Evolutionary conservation across 1,140 invertebrate species (phyloP).

Genomic region (Caenorhabditis brenneri): DNA sequence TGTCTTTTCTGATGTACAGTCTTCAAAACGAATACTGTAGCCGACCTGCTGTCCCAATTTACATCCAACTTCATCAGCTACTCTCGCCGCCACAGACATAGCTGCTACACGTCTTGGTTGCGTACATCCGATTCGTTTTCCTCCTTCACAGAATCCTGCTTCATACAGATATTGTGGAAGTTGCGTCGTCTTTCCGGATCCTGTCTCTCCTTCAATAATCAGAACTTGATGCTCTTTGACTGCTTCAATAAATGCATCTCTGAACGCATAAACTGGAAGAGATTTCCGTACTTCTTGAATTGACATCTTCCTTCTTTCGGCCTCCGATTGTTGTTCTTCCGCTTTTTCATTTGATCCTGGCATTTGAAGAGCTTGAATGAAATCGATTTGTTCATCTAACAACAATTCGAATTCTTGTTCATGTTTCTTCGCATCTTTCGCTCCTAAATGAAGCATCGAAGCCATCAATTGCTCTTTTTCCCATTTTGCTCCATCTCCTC

Average conservation of each 20-base stretch:
- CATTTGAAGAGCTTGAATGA: slow-evolving; percentile 89
- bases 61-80: slow-evolving; percentile 79
- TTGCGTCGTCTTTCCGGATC: slow-evolving; percentile 91
- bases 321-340: slow-evolving; percentile 76
- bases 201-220: slow-evolving; percentile 87
- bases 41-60: slow-evolving; percentile 79
- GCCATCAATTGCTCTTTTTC: slow-evolving; percentile 94
- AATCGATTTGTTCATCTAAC: slow-evolving; percentile 90
- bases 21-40: slow-evolving; percentile 82
- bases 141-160: slow-evolving; percentile 77
- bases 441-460: slow-evolving; percentile 90
- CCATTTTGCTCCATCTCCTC: slow-evolving; percentile 91
- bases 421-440: slow-evolving; percentile 79
- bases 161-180: slow-evolving; percentile 96
- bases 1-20: slow-evolving; percentile 80
- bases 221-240: slow-evolving; percentile 74
- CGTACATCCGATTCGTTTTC: slow-evolving; percentile 82
- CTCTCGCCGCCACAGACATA: slow-evolving; percentile 80
- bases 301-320: slow-evolving; percentile 80
- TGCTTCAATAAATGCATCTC: slow-evolving; percentile 73
- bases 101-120: slow-evolving; percentile 82
- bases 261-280: slow-evolving; percentile 91
- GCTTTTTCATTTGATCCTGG: slow-evolving; percentile 78
- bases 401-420: slow-evolving; percentile 89
- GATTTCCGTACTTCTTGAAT: slow-evolving; percentile 91